A percentile compares a stretch with the other conserved stretches of the same genome.
These are phyloP conservation scores for Callyntrura sp. DNA, from an alignment of 2,888 invertebrate genomes.

Conservation along the genomic window DNA sequence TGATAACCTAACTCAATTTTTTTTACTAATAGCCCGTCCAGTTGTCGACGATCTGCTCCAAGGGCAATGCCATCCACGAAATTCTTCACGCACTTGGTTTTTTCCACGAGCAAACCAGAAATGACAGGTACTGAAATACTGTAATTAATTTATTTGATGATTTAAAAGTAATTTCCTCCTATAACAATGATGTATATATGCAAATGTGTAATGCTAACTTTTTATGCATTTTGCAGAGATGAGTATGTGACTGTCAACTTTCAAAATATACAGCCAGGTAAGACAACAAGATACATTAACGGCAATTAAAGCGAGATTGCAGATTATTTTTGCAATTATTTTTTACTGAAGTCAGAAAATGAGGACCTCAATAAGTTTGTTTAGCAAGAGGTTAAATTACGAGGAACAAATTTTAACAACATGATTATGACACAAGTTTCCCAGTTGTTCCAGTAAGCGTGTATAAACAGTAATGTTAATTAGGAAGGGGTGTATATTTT, in stretches of 20 bases:
- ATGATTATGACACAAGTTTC: slow-evolving; percentile 41
- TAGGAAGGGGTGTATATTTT: not conserved
- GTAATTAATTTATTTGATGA: no score
- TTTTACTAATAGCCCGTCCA: slow-evolving; percentile 71
- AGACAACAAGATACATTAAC: not conserved
- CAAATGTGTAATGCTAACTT: not conserved
- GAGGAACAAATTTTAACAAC: not conserved
- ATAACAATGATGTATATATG: no score
- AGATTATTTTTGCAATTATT: not conserved
- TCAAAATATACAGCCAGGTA: slow-evolving; percentile 74
- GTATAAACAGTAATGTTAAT: no score
- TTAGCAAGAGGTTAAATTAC: no score
- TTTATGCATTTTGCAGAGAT: slow-evolving; percentile 53
- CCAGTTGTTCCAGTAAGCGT: no score
- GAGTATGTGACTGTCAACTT: slow-evolving; percentile 69
- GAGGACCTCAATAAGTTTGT: no score
- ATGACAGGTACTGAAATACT: slow-evolving; percentile 50
- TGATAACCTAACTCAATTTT: not conserved
- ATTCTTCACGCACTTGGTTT: slow-evolving; percentile 75
- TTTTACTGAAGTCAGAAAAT: not conserved
- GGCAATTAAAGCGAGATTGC: not conserved
- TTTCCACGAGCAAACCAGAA: slow-evolving; percentile 75
- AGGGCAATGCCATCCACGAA: slow-evolving; percentile 77
- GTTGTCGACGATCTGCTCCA: slow-evolving; percentile 67
- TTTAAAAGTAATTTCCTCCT: no score